phyloP scores from a whole-genome alignment of 1,140 invertebrate genomes.

The Drosophila bocqueti region DNA sequence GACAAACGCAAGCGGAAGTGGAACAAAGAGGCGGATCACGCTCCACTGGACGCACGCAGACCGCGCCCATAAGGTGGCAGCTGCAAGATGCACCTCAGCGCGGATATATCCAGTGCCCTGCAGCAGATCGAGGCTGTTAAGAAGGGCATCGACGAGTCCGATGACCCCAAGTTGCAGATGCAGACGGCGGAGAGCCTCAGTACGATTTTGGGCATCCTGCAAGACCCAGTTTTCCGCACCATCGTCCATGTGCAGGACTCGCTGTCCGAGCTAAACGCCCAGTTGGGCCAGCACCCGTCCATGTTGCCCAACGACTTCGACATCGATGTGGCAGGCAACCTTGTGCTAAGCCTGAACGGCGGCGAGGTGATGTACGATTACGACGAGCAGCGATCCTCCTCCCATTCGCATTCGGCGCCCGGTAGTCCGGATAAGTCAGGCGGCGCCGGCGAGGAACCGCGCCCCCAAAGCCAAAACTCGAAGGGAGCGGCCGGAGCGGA shows the following conservation, averaged over 20 bases:
- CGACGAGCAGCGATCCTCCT: conserved; percentile 86
- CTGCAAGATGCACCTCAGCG: conserved; percentile 81
- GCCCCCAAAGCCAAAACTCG: conserved; percentile 79
- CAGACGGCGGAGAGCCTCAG: conserved; percentile 94
- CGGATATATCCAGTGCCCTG: conserved; percentile 89
- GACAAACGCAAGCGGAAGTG: conserved; percentile 35
- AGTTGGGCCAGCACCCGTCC: conserved; percentile 94
- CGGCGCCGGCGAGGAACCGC: conserved; percentile 85
- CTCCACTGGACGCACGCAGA: conserved; percentile 48
- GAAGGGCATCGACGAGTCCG: conserved; percentile 89
- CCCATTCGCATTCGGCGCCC: conserved; percentile 84
- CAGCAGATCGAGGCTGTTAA: conserved; percentile 93
- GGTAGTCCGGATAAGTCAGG: conserved; percentile 75
- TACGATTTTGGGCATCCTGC: conserved; percentile 93
- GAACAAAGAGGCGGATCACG: conserved; percentile 38
- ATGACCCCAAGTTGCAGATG: conserved; percentile 90
- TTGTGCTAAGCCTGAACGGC: conserved; percentile 87
- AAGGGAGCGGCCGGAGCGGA: conserved; percentile 87
- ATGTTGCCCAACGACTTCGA: conserved; percentile 97
- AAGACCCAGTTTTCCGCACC: conserved; percentile 96
- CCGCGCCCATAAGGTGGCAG: conserved; percentile 52
- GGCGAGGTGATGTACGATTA: conserved; percentile 86
- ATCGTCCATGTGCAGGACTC: conserved; percentile 97
- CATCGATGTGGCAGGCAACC: conserved; percentile 88
- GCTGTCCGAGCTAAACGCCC: conserved; percentile 91